These are phyloP conservation scores for Alviniconcha strummeri DNA, from an alignment of 2,888 invertebrate genomes.

Conservation along the genomic window DNA sequence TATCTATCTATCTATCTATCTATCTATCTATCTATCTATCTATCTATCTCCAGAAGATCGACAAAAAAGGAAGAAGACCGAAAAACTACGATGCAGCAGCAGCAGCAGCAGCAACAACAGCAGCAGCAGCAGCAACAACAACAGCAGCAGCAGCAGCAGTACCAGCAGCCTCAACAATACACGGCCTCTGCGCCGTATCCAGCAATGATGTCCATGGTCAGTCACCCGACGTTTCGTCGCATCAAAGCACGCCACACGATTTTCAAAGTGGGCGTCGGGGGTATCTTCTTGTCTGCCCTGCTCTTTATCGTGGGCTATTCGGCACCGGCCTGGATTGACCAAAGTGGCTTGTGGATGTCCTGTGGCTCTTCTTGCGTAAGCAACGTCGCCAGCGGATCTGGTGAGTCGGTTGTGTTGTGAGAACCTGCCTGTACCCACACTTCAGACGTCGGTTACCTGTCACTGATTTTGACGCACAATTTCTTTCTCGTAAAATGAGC, in stretches of 20 bases:
- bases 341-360: background rate
- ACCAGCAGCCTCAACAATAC: too few species aligned
- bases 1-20: too few species aligned
- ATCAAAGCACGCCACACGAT: background rate
- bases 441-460: background rate
- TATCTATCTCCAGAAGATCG: too few species aligned
- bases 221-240: background rate
- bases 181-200: too few species aligned
- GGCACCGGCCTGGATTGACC: background rate
- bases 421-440: background rate
- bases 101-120: too few species aligned
- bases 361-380: background rate
- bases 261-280: background rate
- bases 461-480: background rate
- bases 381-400: background rate
- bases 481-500: background rate
- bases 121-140: too few species aligned
- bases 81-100: too few species aligned
- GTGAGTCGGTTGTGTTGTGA: background rate
- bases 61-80: too few species aligned
- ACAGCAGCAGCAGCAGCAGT: too few species aligned
- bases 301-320: conserved; percentile 17
- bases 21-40: too few species aligned
- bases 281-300: background rate
- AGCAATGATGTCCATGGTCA: too few species aligned